Percentiles rank a stretch among this genome's conserved stretches.
These are phyloP conservation scores for Trochalopteron elliotii DNA, from an alignment of 2,113 vertebrate genomes.

Conservation along the genomic window DNA sequence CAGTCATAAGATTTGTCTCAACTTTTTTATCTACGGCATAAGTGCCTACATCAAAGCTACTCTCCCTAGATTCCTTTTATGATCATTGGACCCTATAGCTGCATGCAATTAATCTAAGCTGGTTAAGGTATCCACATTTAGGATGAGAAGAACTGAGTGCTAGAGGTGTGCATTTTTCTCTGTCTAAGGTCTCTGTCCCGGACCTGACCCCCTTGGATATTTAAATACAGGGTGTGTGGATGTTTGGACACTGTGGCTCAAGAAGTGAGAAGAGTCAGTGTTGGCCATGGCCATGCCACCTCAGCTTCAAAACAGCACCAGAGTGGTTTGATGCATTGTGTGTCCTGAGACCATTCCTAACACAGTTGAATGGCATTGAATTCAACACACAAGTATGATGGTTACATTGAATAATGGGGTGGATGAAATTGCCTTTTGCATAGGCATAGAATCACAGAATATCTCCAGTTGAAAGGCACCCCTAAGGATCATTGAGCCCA, in stretches of 20 bases:
- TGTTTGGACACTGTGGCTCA: background rate
- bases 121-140: background rate
- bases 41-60: background rate
- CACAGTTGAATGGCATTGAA: background rate
- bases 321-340: background rate
- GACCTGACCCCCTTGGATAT: background rate
- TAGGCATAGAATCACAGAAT: background rate
- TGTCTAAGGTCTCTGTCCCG: background rate
- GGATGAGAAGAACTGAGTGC: background rate
- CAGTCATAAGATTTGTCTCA: constrained; percentile 3
- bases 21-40: background rate
- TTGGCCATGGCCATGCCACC: background rate
- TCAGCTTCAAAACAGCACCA: background rate
- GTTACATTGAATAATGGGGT: background rate
- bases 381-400: background rate
- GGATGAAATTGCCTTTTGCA: background rate
- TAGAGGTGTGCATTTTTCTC: background rate
- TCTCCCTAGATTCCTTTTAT: constrained; percentile 11
- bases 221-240: background rate
- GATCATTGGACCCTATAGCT: background rate
- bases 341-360: background rate
- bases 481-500: background rate
- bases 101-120: background rate
- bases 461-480: background rate
- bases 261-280: background rate